Evolutionary conservation across 2,888 invertebrate species (phyloP).

Genomic region (Ecliptopera silaceata): DNA sequence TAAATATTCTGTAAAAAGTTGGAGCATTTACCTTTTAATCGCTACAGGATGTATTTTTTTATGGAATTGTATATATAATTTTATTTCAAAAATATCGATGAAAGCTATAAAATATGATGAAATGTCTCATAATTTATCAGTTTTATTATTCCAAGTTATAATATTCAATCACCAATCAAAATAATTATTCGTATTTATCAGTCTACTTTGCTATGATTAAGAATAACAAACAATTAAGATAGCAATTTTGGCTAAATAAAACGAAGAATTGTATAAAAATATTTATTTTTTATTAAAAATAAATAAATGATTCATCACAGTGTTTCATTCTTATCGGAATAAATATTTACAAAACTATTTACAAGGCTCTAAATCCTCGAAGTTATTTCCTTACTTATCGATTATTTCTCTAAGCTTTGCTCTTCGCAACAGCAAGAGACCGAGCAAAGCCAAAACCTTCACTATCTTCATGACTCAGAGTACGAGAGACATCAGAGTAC

Average conservation of each 20-base stretch:
- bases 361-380: not conserved
- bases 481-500: no score
- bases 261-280: not conserved
- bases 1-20: not conserved
- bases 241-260: not conserved
- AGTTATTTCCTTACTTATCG: not conserved
- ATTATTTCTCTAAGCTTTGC: constrained; percentile 25
- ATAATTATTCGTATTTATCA: no score
- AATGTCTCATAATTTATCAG: no score
- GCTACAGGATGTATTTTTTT: constrained; percentile 17
- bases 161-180: not conserved
- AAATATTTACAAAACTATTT: not conserved
- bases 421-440: constrained; percentile 38
- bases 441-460: constrained; percentile 45
- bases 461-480: no score
- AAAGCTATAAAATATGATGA: no score
- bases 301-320: not conserved
- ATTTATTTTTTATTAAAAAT: not conserved
- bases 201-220: not conserved
- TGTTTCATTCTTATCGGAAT: not conserved
- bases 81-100: no score
- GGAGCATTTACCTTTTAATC: constrained; percentile 17
- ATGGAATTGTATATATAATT: not conserved
- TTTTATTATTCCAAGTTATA: not conserved
- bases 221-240: no score